phyloP scores from a whole-genome alignment of 2,797 vertebrate genomes.

The Hydrophis major region DNA sequence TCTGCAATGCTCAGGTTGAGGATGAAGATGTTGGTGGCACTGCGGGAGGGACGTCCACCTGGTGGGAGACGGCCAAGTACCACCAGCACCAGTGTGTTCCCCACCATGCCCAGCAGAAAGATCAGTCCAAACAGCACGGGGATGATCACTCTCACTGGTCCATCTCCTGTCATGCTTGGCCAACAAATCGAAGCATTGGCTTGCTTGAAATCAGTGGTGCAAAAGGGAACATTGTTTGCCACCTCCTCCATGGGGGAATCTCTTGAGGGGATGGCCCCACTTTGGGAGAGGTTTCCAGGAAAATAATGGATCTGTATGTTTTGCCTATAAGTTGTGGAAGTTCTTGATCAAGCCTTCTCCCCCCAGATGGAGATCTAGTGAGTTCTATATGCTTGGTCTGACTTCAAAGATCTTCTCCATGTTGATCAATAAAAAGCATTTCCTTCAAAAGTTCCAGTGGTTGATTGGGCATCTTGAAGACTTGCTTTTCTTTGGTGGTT shows the following conservation, averaged over 20 bases:
- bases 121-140: slow-evolving; percentile 81
- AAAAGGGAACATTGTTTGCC: slow-evolving; percentile 8
- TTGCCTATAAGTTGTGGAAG: neutral
- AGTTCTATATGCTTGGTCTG: neutral
- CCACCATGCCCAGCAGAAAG: slow-evolving; percentile 80
- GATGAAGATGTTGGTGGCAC: slow-evolving; percentile 82
- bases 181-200: neutral
- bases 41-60: slow-evolving; percentile 50
- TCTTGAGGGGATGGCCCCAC: neutral
- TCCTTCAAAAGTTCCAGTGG: neutral
- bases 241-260: slow-evolving; percentile 40
- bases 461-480: neutral
- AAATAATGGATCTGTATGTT: neutral
- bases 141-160: slow-evolving; percentile 75
- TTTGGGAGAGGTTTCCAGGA: neutral
- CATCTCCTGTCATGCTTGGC: slow-evolving; percentile 28
- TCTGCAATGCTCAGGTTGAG: slow-evolving; percentile 84
- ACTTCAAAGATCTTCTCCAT: neutral
- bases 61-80: slow-evolving; percentile 72
- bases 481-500: neutral
- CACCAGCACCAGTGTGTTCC: slow-evolving; percentile 79
- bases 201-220: slow-evolving; percentile 5
- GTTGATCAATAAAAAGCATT: neutral
- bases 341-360: neutral
- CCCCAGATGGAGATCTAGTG: neutral